These are phyloP conservation scores for Nowickia ferox DNA, from an alignment of 2,888 invertebrate species.

Conservation along the genomic window DNA sequence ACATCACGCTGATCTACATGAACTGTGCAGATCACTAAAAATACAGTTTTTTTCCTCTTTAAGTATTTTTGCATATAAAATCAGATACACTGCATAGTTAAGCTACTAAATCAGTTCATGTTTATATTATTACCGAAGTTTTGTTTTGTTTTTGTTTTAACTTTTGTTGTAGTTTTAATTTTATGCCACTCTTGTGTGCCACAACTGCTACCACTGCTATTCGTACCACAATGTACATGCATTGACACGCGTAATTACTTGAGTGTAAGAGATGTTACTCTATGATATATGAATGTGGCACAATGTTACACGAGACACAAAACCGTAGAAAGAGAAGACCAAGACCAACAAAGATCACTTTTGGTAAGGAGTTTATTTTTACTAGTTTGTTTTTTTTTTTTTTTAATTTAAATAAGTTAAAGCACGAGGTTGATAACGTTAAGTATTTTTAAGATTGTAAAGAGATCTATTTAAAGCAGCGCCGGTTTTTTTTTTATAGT, in stretches of 20 bases:
- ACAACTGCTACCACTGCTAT: conserved; percentile 26
- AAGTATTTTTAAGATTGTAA: not conserved
- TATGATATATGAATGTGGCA: conserved; percentile 71
- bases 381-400: not conserved
- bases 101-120: conserved; percentile 65
- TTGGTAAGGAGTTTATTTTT: not conserved
- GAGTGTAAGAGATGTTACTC: conserved; percentile 74
- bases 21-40: conserved; percentile 40
- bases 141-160: conserved; percentile 8
- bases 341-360: conserved; percentile 15
- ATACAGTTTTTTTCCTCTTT: not conserved
- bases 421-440: not conserved
- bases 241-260: conserved; percentile 80
- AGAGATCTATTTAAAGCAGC: too few species aligned
- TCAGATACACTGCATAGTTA: conserved; percentile 47
- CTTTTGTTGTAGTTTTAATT: conserved; percentile 49
- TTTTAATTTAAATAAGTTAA: not conserved
- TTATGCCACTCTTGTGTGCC: conserved; percentile 22
- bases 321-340: not conserved
- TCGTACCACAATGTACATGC: conserved; percentile 44
- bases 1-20: conserved; percentile 57
- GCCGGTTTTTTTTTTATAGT: too few species aligned
- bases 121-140: conserved; percentile 35
- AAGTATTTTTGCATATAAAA: conserved; percentile 48
- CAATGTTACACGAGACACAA: conserved; percentile 31